Percentiles rank a stretch among this genome's conserved stretches.
Evolutionary conservation across 2,888 invertebrate genomes (phyloP).

Genomic region (Pammene aurita): DNA sequence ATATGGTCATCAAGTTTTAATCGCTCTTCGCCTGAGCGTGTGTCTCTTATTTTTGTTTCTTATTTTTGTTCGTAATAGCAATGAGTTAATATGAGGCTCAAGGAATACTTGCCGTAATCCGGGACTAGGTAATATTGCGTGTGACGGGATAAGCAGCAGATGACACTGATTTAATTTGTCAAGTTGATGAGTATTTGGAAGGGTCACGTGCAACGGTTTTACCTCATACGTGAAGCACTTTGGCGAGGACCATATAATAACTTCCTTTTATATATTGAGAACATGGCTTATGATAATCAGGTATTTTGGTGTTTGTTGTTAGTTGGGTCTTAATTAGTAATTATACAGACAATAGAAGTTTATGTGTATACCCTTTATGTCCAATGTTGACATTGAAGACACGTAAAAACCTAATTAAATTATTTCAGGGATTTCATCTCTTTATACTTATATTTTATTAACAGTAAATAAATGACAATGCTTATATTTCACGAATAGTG

Average conservation of each 20-base stretch:
- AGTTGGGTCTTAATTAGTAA: too few relatives aligned
- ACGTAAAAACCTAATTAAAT: too few relatives aligned
- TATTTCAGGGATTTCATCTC: too few relatives aligned
- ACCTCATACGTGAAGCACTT: neutral
- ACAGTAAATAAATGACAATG: too few relatives aligned
- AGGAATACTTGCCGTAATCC: slow-evolving; percentile 20
- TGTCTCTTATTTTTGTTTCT: slow-evolving; percentile 20
- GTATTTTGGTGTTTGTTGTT: too few relatives aligned
- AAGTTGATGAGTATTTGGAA: slow-evolving; percentile 2
- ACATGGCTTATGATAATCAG: neutral
- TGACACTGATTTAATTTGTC: slow-evolving; percentile 21
- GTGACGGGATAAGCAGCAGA: slow-evolving; percentile 8
- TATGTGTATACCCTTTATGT: too few relatives aligned
- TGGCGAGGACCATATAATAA: neutral
- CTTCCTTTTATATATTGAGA: neutral
- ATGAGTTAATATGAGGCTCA: slow-evolving; percentile 18
- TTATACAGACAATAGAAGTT: too few relatives aligned
- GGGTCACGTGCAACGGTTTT: slow-evolving; percentile 1
- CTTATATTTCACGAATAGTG: too few relatives aligned
- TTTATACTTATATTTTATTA: too few relatives aligned
- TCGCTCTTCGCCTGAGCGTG: neutral
- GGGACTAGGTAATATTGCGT: slow-evolving; percentile 17
- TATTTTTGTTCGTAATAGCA: slow-evolving; percentile 16
- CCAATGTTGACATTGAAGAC: too few relatives aligned
- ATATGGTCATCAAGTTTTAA: neutral